These are phyloP conservation scores for Prosopocoilus inquinatus DNA, from an alignment of 2,888 invertebrate species.

Conservation along the genomic window DNA sequence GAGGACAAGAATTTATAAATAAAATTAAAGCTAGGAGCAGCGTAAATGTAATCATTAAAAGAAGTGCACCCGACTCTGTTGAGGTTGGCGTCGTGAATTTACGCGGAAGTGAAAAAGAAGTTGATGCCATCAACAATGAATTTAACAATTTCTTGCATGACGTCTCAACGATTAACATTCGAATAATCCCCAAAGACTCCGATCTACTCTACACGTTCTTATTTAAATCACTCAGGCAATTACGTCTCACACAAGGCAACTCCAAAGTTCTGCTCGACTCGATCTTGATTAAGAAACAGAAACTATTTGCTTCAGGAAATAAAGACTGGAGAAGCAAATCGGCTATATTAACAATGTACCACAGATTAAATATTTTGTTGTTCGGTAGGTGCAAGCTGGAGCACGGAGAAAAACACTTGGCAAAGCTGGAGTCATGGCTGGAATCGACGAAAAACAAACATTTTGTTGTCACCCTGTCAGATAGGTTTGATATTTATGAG, in stretches of 20 bases:
- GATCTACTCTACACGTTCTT: slow-evolving; percentile 3
- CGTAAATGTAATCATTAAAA: neutral
- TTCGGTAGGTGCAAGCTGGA: slow-evolving; percentile 12
- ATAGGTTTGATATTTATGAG: slow-evolving; percentile 9
- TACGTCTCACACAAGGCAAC: slow-evolving; percentile 12
- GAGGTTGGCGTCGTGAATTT: neutral
- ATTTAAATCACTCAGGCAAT: neutral
- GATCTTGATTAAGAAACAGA: neutral
- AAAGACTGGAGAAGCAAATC: neutral
- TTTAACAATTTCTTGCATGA: neutral
- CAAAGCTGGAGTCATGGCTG: slow-evolving; percentile 7
- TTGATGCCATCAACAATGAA: neutral
- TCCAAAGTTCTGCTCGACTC: slow-evolving; percentile 6
- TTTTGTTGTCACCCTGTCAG: slow-evolving; percentile 8
- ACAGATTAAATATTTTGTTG: slow-evolving; percentile 10
- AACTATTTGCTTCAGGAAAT: neutral
- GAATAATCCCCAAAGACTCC: slow-evolving; percentile 8
- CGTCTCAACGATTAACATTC: neutral
- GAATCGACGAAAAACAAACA: neutral
- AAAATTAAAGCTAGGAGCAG: neutral
- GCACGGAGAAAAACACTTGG: slow-evolving; percentile 10
- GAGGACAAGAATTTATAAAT: neutral
- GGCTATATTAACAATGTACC: slow-evolving; percentile 4
- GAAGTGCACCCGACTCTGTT: neutral
- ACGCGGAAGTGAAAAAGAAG: neutral